A percentile compares a stretch with the other conserved stretches of the same genome.
phyloP scores from a whole-genome alignment of 1,140 invertebrate genomes.

The Luehdorfia chinensis region DNA sequence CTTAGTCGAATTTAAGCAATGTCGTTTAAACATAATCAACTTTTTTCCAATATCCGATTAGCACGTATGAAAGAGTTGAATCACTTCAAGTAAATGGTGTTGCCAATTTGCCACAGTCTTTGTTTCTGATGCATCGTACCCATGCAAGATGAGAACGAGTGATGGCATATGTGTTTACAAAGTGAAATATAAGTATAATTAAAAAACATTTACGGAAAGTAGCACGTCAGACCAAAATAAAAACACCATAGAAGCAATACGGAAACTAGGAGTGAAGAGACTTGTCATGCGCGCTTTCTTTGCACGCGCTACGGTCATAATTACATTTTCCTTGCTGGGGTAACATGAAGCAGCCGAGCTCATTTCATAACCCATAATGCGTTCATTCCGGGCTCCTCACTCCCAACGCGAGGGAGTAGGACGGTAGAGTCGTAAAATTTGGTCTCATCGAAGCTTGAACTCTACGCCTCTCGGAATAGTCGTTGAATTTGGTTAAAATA shows the following conservation, averaged over 20 bases:
- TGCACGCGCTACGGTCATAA: slow-evolving; percentile 56
- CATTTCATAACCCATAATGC: slow-evolving; percentile 71
- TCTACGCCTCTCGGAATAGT: slow-evolving; percentile 38
- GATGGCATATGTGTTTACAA: too few relatives aligned
- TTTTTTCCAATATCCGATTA: too few relatives aligned
- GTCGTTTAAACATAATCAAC: too few relatives aligned
- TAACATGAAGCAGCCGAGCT: slow-evolving; percentile 57
- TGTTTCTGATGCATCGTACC: too few relatives aligned
- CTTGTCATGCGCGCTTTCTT: slow-evolving; percentile 52
- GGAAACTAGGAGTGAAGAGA: slow-evolving; percentile 19
- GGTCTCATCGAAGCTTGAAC: slow-evolving; percentile 46
- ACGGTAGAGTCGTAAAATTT: slow-evolving; percentile 43
- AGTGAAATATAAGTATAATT: too few relatives aligned
- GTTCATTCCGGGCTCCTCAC: slow-evolving; percentile 37
- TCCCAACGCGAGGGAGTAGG: slow-evolving; percentile 27
- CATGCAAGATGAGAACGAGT: too few relatives aligned
- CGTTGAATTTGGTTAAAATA: slow-evolving; percentile 39
- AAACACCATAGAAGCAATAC: slow-evolving; percentile 11
- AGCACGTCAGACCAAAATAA: too few relatives aligned
- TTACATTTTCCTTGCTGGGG: slow-evolving; percentile 60
- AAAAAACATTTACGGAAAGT: too few relatives aligned
- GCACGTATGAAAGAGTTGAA: too few relatives aligned
- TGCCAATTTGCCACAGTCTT: too few relatives aligned
- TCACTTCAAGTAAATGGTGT: too few relatives aligned
- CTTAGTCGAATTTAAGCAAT: too few relatives aligned